Evolutionary conservation across 2,888 invertebrate species (phyloP).

Genomic region (Carpatolechia fugitivella): DNA sequence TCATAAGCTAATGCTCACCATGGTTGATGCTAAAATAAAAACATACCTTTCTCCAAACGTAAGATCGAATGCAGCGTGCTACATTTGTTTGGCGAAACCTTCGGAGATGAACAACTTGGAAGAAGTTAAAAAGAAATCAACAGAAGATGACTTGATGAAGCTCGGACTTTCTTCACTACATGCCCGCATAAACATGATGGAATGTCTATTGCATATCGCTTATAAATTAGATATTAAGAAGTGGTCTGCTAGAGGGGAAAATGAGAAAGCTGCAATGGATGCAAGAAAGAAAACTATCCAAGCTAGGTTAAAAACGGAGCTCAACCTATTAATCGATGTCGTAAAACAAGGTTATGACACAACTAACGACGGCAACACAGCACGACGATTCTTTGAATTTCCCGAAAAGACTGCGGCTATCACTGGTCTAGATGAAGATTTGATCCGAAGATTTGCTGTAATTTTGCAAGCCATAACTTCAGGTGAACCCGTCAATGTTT

Average conservation of each 20-base stretch:
- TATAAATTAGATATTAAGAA: slow-evolving; percentile 18
- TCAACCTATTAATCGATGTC: slow-evolving; percentile 18
- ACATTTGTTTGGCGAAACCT: slow-evolving; percentile 15
- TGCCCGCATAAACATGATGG: slow-evolving; percentile 19
- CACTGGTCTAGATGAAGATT: slow-evolving; percentile 21
- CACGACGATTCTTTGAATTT: slow-evolving; percentile 18
- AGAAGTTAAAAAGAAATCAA: not conserved
- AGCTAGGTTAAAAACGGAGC: slow-evolving; percentile 13
- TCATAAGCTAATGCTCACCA: slow-evolving; percentile 14
- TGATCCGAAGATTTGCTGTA: slow-evolving; percentile 20
- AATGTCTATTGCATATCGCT: slow-evolving; percentile 23
- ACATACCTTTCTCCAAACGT: slow-evolving; percentile 15
- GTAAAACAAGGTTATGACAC: slow-evolving; percentile 20
- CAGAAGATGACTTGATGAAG: not conserved
- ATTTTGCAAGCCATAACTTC: slow-evolving; percentile 23
- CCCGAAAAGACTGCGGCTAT: slow-evolving; percentile 25
- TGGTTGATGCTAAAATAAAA: slow-evolving; percentile 15
- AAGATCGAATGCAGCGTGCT: slow-evolving; percentile 9
- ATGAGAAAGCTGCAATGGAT: not conserved
- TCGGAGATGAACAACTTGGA: slow-evolving; percentile 14
- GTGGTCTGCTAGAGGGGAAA: slow-evolving; percentile 11
- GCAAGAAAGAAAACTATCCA: slow-evolving; percentile 13
- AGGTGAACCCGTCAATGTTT: slow-evolving; percentile 11
- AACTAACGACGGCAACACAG: slow-evolving; percentile 20
- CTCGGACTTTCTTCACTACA: slow-evolving; percentile 17